phyloP scores from a whole-genome alignment of 2,797 vertebrate species.

The Carapus acus region DNA sequence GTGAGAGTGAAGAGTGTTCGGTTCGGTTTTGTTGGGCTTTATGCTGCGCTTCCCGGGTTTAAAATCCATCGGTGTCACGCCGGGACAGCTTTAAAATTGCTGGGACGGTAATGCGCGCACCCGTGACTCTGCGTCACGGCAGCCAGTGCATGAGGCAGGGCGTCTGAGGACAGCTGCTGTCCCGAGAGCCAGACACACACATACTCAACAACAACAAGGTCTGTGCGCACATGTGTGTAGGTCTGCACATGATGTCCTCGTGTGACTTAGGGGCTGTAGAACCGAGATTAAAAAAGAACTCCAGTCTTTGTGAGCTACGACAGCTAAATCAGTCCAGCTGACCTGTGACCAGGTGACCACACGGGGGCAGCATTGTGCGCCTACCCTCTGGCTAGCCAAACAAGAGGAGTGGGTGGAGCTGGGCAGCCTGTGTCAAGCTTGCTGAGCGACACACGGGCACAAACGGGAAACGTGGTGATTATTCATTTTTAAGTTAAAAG shows the following conservation, averaged over 20 bases:
- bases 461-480: slow-evolving; percentile 23
- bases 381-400: slow-evolving; percentile 38
- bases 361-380: slow-evolving; percentile 46
- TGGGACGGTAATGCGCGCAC: slow-evolving; percentile 19
- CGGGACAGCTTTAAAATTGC: slow-evolving; percentile 7
- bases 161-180: slow-evolving; percentile 60
- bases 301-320: slow-evolving; percentile 7
- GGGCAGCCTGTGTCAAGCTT: neutral
- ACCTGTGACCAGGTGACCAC: slow-evolving; percentile 41
- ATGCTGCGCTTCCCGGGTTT: neutral
- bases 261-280: no score
- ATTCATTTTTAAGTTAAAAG: slow-evolving; percentile 19
- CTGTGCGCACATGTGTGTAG: neutral
- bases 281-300: slow-evolving; percentile 8
- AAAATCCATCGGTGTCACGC: neutral
- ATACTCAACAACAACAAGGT: neutral
- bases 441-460: neutral
- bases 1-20: neutral
- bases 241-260: neutral
- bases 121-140: slow-evolving; percentile 60
- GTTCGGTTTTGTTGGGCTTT: neutral
- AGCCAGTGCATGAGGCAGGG: slow-evolving; percentile 45
- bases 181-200: slow-evolving; percentile 37
- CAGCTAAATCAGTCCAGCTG: slow-evolving; percentile 28
- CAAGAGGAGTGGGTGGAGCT: slow-evolving; percentile 40